Conservation (phyloP, 1,140 invertebrate genomes). For the Geopemphigus sp. region DNA sequence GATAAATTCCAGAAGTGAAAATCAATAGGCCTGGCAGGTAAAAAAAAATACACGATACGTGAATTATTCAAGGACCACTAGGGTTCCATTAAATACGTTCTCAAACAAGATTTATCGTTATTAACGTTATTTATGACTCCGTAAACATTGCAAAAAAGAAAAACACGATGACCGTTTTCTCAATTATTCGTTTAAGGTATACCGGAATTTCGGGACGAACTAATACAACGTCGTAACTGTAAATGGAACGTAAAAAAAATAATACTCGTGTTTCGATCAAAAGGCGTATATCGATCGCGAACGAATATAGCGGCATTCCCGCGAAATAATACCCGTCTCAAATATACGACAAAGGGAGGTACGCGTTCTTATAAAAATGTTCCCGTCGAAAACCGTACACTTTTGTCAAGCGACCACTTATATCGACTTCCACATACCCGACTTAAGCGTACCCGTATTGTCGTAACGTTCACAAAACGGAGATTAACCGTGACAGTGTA, state of each 20-base stretch:
- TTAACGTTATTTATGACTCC: background rate
- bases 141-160: background rate
- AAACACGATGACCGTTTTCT: background rate
- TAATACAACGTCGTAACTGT: background rate
- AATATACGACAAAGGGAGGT: too few species aligned
- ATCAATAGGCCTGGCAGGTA: background rate
- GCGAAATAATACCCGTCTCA: too few species aligned
- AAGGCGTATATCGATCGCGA: too few species aligned
- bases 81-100: background rate
- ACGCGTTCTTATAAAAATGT: too few species aligned
- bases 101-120: background rate
- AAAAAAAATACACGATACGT: constrained; percentile 18
- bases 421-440: background rate
- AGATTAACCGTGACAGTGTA: background rate
- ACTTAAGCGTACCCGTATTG: background rate
- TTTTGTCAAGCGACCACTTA: background rate
- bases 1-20: background rate
- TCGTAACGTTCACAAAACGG: background rate
- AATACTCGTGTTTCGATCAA: too few species aligned
- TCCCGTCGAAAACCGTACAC: background rate
- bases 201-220: background rate
- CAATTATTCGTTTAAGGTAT: background rate
- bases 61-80: background rate
- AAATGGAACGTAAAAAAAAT: too few species aligned
- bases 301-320: too few species aligned